Evolutionary conservation across 2,888 invertebrate species (phyloP), one percentile per base, ranked within the genome.

Genomic region (Nasonovia ribisnigri): DNA sequence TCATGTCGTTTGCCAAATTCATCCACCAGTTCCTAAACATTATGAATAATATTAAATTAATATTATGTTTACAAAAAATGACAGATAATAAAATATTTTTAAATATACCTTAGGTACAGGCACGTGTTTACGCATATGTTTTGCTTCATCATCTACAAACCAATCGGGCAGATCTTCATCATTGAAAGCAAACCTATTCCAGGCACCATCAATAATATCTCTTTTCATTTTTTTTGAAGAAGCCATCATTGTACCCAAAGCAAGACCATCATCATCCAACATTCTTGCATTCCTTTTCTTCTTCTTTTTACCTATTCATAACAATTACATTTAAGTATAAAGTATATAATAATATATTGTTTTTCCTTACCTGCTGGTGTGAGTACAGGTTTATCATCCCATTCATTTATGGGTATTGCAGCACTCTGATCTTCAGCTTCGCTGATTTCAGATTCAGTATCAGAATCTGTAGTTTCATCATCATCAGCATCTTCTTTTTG

Each of bases 121-220:
- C 24, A 97, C 96, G 94, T 97, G 97, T 95, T 97, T 98, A 95
- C 96, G 97, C 97, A 98, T 98, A 95, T 99, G 99, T 95, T 98
- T 97, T 94, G 97, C 97, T 96, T 99, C 99, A 95, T 99, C 99
- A 94, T 98, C 97, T 0, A 97, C 97, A 96, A 99, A 99, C 99
- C 99, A 99, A 95, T 98, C 98, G 0, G 99, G 99, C 90, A 99
- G 96, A 95, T 98, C 97, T 3, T 97, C 97, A 95, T 99, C 99
- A 95, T 99, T 98, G 95, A 98, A 99, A 6, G 98, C 97, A 95
- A 98, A 99, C 95, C 99, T 97, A 96, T 99, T 99, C 98, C 98
- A 99, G 0, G 97, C 98, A 91, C 97, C 97, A 95, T 99, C 99
- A 24, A 98, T 96, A 24, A 99, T 96, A 95, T 99, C 99, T 67